These are phyloP conservation scores for Stenchaetothrips biformis DNA, from an alignment of 2,888 invertebrate species.

Conservation along the genomic window DNA sequence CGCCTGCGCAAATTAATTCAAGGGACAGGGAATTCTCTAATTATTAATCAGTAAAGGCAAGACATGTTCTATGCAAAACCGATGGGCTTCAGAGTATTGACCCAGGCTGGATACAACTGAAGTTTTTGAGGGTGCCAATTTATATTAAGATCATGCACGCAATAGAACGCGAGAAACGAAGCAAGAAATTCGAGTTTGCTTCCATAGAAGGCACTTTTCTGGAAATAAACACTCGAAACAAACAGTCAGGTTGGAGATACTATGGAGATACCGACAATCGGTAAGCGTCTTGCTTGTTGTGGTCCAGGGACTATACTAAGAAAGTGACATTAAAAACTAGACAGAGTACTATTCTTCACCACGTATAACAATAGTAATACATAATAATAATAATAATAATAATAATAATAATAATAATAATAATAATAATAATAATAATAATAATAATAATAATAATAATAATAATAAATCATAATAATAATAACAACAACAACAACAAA, in stretches of 20 bases:
- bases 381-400: neutral
- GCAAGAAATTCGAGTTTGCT: too few species aligned
- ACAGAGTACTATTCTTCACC: neutral
- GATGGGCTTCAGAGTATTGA: neutral
- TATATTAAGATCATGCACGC: too few species aligned
- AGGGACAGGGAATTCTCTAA: neutral
- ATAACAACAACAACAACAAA: neutral
- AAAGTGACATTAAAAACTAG: neutral
- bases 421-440: neutral
- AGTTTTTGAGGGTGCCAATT: too few species aligned
- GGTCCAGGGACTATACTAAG: neutral
- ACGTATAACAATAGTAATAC: constrained; percentile 13
- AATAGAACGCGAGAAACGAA: too few species aligned
- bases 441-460: neutral
- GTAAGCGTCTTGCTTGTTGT: constrained; percentile 6
- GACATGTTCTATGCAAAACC: neutral
- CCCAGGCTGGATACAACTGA: too few species aligned
- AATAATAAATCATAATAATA: neutral
- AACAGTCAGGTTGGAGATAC: neutral
- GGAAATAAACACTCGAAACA: neutral
- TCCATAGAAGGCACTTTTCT: neutral
- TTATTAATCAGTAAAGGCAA: constrained; percentile 8
- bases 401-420: too few species aligned
- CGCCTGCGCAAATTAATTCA: constrained; percentile 10
- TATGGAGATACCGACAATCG: neutral